Conservation (phyloP, 2,888 invertebrate genomes). For the Papilio protenor region DNA sequence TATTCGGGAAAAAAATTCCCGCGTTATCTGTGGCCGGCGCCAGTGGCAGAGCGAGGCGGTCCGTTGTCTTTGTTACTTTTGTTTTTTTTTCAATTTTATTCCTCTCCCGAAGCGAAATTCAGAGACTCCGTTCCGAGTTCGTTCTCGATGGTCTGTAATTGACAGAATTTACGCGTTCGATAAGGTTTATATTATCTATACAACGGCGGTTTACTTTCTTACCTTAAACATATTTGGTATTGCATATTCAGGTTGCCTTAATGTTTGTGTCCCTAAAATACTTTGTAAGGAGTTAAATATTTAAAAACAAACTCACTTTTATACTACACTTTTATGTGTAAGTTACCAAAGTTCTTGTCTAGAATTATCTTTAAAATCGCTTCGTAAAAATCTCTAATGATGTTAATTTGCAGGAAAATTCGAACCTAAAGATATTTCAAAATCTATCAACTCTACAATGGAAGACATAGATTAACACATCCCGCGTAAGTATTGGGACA, state of each 20-base stretch:
- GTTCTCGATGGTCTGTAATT: slow-evolving; percentile 59
- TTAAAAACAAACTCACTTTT: not conserved
- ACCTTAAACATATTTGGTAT: slow-evolving; percentile 31
- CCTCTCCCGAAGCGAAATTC: slow-evolving; percentile 39
- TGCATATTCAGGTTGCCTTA: slow-evolving; percentile 20
- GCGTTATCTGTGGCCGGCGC: slow-evolving; percentile 70
- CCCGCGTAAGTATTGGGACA: not conserved
- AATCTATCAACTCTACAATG: no score
- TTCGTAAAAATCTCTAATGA: no score
- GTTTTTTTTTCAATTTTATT: slow-evolving; percentile 46
- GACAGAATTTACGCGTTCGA: slow-evolving; percentile 75
- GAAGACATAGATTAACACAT: no score
- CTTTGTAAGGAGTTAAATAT: not conserved
- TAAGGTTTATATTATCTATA: slow-evolving; percentile 62
- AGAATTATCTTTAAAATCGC: no score
- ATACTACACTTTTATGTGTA: not conserved
- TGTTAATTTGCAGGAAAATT: no score
- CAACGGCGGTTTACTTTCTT: slow-evolving; percentile 49
- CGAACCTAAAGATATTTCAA: not conserved
- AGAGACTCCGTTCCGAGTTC: slow-evolving; percentile 39
- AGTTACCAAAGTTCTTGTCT: not conserved
- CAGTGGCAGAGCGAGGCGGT: slow-evolving; percentile 64
- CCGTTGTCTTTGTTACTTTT: slow-evolving; percentile 50
- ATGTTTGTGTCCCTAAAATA: not conserved
- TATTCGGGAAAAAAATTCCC: slow-evolving; percentile 56